phyloP scores from a whole-genome alignment of 1,140 invertebrate species.

The Drosophila lacertosa region DNA sequence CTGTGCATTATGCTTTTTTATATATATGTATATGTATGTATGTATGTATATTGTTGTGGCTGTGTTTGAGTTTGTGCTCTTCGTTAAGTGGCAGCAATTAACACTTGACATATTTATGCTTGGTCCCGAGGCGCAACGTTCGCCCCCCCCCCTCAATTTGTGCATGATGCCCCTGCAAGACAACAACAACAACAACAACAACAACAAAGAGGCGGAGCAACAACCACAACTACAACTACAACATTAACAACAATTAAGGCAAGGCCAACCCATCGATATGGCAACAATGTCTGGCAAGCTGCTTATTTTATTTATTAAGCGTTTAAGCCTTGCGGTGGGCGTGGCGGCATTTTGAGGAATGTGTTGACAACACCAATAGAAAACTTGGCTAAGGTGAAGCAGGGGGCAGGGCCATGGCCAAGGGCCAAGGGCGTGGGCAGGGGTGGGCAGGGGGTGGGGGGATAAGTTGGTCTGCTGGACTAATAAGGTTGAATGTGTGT shows the following conservation, averaged over 20 bases:
- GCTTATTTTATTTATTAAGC: conserved; percentile 77
- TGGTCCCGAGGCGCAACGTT: conserved; percentile 58
- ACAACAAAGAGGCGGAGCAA: conserved; percentile 2
- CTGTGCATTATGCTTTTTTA: neutral
- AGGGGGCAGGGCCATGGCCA: too few species aligned
- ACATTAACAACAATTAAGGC: conserved; percentile 40
- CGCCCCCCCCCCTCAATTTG: neutral
- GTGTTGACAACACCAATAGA: conserved; percentile 21
- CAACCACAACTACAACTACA: conserved; percentile 14
- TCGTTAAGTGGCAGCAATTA: conserved; percentile 80
- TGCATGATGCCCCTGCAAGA: conserved; percentile 51
- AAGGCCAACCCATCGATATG: conserved; percentile 70
- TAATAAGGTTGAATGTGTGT: conserved; percentile 28
- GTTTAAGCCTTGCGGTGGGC: conserved; percentile 61
- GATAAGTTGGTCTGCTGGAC: neutral
- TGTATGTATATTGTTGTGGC: conserved; percentile 38
- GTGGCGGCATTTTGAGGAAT: conserved; percentile 24
- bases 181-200: conserved; percentile 25
- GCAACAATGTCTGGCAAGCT: conserved; percentile 69
- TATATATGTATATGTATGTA: conserved; percentile 18
- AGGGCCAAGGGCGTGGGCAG: neutral
- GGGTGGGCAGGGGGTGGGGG: neutral
- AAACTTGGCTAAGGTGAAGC: too few species aligned
- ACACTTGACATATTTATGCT: conserved; percentile 82
- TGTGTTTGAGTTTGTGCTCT: conserved; percentile 78